Conservation (phyloP, 2,797 vertebrate genomes). For the Antrozous pallidus region DNA sequence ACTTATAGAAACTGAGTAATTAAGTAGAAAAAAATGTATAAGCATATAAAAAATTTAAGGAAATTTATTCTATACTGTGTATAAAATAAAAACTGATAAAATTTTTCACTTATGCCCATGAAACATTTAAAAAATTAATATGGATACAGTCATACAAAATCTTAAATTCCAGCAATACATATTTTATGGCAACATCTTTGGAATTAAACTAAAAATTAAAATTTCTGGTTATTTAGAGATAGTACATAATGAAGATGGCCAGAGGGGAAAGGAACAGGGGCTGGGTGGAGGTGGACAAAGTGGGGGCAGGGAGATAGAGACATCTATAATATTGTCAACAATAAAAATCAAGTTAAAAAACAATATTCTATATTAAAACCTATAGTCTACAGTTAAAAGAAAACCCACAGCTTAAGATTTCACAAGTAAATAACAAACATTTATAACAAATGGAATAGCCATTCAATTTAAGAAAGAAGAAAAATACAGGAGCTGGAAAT, state of each 20-base stretch:
- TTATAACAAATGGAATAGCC: conserved; percentile 47
- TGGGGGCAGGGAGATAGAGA: neutral
- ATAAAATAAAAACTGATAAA: neutral
- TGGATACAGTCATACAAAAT: neutral
- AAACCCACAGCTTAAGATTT: conserved; percentile 33
- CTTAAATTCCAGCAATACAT: neutral
- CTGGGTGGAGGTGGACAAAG: neutral
- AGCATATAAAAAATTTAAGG: neutral
- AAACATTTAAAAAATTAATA: neutral
- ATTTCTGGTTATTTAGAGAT: neutral
- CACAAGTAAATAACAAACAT: conserved; percentile 34
- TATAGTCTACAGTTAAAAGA: neutral
- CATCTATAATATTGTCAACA: neutral
- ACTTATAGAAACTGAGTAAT: neutral
- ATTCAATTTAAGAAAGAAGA: conserved; percentile 65
- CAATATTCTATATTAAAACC: neutral
- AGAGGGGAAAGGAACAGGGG: neutral
- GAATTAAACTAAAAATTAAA: neutral
- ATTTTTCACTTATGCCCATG: neutral
- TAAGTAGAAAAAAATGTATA: neutral
- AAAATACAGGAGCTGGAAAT: conserved; percentile 64
- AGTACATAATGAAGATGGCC: neutral
- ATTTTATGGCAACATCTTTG: neutral
- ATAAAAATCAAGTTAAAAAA: neutral
- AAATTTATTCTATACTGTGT: neutral